phyloP scores from a whole-genome alignment of 2,888 invertebrate species.

The Sinodicranocentrus sp. region DNA sequence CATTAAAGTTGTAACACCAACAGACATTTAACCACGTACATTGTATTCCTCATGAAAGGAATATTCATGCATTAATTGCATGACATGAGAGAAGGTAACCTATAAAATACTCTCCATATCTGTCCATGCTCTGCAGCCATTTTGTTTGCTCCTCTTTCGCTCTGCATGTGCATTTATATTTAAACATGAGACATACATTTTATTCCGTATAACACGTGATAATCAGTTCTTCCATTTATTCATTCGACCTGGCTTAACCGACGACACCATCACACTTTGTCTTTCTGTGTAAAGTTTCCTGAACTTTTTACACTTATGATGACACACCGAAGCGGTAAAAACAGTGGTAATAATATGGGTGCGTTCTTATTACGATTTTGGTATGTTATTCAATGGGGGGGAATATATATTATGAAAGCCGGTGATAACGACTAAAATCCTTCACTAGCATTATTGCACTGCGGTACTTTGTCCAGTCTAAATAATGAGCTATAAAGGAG shows the following conservation, averaged over 20 bases:
- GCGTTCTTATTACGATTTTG: neutral
- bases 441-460: too few species aligned
- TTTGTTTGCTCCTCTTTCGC: slow-evolving; percentile 33
- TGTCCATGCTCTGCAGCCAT: slow-evolving; percentile 48
- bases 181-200: slow-evolving; percentile 1
- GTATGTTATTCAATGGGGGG: neutral
- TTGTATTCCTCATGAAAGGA: neutral
- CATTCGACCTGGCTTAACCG: neutral
- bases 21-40: neutral
- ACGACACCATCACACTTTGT: neutral
- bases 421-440: too few species aligned
- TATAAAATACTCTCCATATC: neutral
- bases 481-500: too few species aligned
- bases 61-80: slow-evolving; percentile 8
- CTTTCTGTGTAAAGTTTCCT: slow-evolving; percentile 10
- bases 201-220: slow-evolving; percentile 46
- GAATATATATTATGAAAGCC: neutral
- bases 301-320: neutral
- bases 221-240: slow-evolving; percentile 29
- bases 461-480: too few species aligned
- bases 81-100: neutral
- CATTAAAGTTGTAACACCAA: slow-evolving; percentile 22
- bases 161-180: neutral
- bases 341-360: neutral
- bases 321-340: neutral